Base-by-base conservation (phyloP, 2,888 invertebrate species). In the Hetaerina titia region DNA sequence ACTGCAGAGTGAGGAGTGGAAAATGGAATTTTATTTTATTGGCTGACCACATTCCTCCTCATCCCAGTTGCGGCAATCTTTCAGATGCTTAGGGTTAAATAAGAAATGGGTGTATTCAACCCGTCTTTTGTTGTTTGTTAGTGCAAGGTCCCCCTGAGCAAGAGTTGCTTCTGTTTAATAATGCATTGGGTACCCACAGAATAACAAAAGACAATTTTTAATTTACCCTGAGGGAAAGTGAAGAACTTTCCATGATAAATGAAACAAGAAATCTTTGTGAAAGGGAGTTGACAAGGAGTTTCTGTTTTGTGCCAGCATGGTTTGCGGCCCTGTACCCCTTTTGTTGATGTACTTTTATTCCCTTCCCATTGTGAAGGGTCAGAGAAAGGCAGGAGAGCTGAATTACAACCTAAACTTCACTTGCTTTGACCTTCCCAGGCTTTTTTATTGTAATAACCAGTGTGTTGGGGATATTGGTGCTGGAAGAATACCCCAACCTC, bases 1-100 rank as follows among this genome's bases (percentile, higher is more conserved):
- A n/a, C 56, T 7, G 56, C 92, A 56, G 92, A 92, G 92, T 92
- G 92, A 92, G 92, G 45, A 89, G n/a, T 58, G 81, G 31, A 89
- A 7, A 45, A 89, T 57, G 11, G 89, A 45, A 31, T 25, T 8
- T 81, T 81, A 45, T 31, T 13, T 31, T 81, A 81, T 31, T 15
- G 25, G 31, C 81, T 81, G 81, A 25, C 81, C 81, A 81, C 31
- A 81, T n/a, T 89, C 89, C 89, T 89, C 81, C 31, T 81, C 69
- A 19, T 69, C n/a, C 89, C 89, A 89, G 11, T 81, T 31, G 31
- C 81, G 2, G 31, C 81, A 81, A 11, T 81, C 7, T 81, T 81
- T 81, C 25, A 31, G 31, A 31, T 81, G 31, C 81, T 7, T 81
- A 31, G 81, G 13, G 81, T 81, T 81, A 5, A 31, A 31, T 7